A percentile compares a stretch with the other conserved stretches of the same genome.
phyloP scores from a whole-genome alignment of 2,797 vertebrate genomes.

The Macroramphosus scolopax region DNA sequence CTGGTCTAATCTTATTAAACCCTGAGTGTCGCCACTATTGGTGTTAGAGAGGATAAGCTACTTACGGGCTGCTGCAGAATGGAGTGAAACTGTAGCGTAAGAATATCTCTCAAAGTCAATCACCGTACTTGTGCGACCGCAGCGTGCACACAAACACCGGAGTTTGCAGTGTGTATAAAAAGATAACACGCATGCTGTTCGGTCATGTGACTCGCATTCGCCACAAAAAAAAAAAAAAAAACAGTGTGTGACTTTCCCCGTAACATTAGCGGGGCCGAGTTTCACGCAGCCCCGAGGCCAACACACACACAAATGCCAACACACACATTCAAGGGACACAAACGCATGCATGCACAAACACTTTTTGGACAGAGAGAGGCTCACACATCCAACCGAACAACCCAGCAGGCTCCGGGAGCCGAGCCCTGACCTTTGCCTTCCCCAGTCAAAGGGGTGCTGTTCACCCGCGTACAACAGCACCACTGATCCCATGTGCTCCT shows the following conservation, averaged over 20 bases:
- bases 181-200: constrained; percentile 45
- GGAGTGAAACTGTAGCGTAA: constrained; percentile 33
- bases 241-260: constrained; percentile 61
- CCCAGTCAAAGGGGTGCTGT: constrained; percentile 69
- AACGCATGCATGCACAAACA: constrained; percentile 31
- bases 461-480: constrained; percentile 66
- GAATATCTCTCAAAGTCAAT: constrained; percentile 44
- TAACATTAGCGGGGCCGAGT: constrained; percentile 54
- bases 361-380: constrained; percentile 33
- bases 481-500: constrained; percentile 68
- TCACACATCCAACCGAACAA: constrained; percentile 42
- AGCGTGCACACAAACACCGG: constrained; percentile 38
- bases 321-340: constrained; percentile 53
- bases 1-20: constrained; percentile 54
- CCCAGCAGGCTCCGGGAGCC: constrained; percentile 61
- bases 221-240: too few relatives aligned
- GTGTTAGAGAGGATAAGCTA: constrained; percentile 56
- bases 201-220: constrained; percentile 64
- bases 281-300: constrained; percentile 45
- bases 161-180: constrained; percentile 52
- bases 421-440: constrained; percentile 68
- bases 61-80: constrained; percentile 34
- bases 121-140: constrained; percentile 25
- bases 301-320: constrained; percentile 45
- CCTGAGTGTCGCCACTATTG: constrained; percentile 38